Base-by-base conservation (phyloP, 2,888 invertebrate species). In the Metopia argyrocephala region DNA sequence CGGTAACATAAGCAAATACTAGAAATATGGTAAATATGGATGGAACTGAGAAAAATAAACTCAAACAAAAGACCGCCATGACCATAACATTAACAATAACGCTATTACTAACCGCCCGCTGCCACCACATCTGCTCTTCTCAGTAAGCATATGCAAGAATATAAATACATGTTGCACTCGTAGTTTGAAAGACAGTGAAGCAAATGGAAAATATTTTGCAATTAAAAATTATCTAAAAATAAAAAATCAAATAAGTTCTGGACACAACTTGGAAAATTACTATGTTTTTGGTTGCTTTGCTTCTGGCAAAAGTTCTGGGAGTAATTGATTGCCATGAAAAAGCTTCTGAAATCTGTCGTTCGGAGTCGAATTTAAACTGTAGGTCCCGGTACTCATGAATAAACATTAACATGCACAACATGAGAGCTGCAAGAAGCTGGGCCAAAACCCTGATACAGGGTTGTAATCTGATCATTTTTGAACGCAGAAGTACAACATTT, bases 41-140 rank as follows among this genome's bases (percentile, higher is more conserved):
- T n/a, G 38, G 59, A 70, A 61, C 69, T 56, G 68, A 38, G n/a
- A n/a, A n/a, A 71, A 80, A 57, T 54, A 75, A 81, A 81, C 66
- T 81, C 78, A 81, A 81, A 81, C 74, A 70, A 78, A 38, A 75
- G 54, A 56, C 78, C 78, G 82, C 74, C 79, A 59, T 74, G 57
- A 27, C 38, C 28, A 50, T n/a, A n/a, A 48, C 50, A 65, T 56
- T 61, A 59, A 59, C 62, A 48, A 28, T 15, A 54, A n/a, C 25
- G 18, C 28, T 46, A 12, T n/a, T 59, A 73, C 9, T 38, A 15
- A 20, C 66, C 57, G 68, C 61, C 66, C 25, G 28, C 54, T 45
- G 18, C 54, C 27, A 52, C 27, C 71, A 18, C 31, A 7, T 18
- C 25, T 21, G 28, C 15, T 20, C 59, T 23, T 45, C 45, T 15